Conservation (phyloP, 2,888 invertebrate genomes). For the Reticulitermes lucifugus region DNA sequence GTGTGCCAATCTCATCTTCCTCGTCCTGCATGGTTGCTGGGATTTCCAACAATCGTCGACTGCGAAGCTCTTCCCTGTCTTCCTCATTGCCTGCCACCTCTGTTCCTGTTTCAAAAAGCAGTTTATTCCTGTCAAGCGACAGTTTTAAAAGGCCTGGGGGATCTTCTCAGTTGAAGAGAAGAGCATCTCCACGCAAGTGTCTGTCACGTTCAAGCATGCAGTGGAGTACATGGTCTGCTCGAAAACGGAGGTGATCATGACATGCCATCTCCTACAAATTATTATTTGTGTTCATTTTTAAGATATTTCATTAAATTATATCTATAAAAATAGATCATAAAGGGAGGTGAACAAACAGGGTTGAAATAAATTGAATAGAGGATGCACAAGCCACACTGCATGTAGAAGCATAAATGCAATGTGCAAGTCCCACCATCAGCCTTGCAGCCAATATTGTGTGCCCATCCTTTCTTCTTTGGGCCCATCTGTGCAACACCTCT, state of each 20-base stretch:
- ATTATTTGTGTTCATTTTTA: constrained; percentile 40
- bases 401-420: background rate
- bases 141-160: background rate
- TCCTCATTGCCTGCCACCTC: constrained; percentile 32
- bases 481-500: too few species aligned
- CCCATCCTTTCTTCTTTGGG: too few species aligned
- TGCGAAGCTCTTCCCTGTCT: constrained; percentile 49
- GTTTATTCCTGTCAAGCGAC: background rate
- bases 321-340: background rate
- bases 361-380: constrained; percentile 27
- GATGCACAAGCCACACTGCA: background rate
- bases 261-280: background rate
- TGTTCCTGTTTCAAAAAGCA: constrained; percentile 25
- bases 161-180: constrained; percentile 2
- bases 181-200: constrained; percentile 33
- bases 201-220: constrained; percentile 6
- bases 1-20: constrained; percentile 11
- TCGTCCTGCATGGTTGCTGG: constrained; percentile 20
- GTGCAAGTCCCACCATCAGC: background rate
- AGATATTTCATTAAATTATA: constrained; percentile 41
- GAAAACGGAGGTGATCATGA: constrained; percentile 41
- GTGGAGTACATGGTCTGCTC: constrained; percentile 43
- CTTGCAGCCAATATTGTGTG: background rate
- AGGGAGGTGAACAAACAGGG: constrained; percentile 8
- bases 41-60: constrained; percentile 43